Base-by-base conservation (phyloP, 1,140 invertebrate species). In the Eurosta solidaginis region DNA sequence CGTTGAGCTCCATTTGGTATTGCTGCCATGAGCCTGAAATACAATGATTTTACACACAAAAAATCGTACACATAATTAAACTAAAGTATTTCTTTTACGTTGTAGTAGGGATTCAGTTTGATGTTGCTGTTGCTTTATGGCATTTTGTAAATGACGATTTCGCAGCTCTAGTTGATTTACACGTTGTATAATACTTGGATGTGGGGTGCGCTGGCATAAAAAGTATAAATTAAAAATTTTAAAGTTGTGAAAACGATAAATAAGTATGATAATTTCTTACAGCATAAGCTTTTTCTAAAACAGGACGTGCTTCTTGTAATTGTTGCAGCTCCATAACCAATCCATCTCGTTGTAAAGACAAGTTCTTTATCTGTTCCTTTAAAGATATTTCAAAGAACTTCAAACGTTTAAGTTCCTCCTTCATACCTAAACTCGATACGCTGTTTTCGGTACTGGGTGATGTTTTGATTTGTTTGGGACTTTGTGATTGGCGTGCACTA, bases 61-160 rank as follows among this genome's bases (percentile, higher is more conserved):
- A 27, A 49, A 44, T 47, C 45, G 49, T 63, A 29, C 54, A 63
- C 5, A 10, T 63, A 5, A 6, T 25, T 59, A 9, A 25, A 59
- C 4, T 59, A 36, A 25, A 1, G 10, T 40, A 74, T 4, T 74
- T 6, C 50, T 89, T 90, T 91, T 85, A 93, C 93, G 90, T 85
- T 93, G 91, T 78, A 93, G 87, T 44, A 92, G 86, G 82, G 90
- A 89, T 82, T 93, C 92, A 10, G 90, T 90, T 77, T 92, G 89
- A 22, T 90, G 89, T 78, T 93, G 92, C 78, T 93, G 92, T 63
- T 92, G 90, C 80, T 90, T 91, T 12, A 93, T 86, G 79, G 90
- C 90, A 78, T 89, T 85, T 81, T 92, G 90, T 49, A 93, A 84
- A 82, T 92, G 90, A 54, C 90, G 89, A 81, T 92, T 91, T 52